Base-by-base conservation (phyloP, 1,140 invertebrate genomes). In the Trichogramma pretiosum region DNA sequence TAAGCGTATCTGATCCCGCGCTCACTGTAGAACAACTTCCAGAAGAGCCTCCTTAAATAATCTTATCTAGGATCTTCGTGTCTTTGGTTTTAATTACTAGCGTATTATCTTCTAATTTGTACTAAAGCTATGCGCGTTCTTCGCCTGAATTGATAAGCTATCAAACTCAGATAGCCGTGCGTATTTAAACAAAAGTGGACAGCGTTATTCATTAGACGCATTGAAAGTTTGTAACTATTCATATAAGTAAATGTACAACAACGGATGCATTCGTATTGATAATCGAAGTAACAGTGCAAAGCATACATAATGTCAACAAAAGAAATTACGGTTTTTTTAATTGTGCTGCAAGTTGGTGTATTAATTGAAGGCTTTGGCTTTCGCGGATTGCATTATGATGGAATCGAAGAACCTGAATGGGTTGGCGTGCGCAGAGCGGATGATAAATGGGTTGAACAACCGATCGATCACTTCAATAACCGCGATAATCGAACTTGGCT, bases 381-480 rank as follows among this genome's bases (percentile, higher is more conserved):
- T 47, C 61, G 48, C n/a, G 59, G 60, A 32, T 62, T 64, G 11
- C 53, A 53, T 37, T 64, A 50, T 21, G 41, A 51, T 11, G 57
- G 62, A 21, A 37, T 58, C 23, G 48, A 56, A 21, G 57, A 58
- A 13, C 60, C 56, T 9, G 22, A n/a, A 9, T 56, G 52, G 49
- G 49, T 42, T 49, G 46, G 52, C 28, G 13, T 46, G 21, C 24
- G 37, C 36, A 30, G 1, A 14, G 16, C 37, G 41, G 23, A 19
- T 24, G 46, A 61, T 18, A 43, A 46, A 46, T 83, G 75, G 75
- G 76, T 83, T 30, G 57, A 55, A 2, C 81, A 84, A 65, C 73
- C 70, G 28, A 53, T 87, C 16, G 83, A 88, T 63, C 80, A 89
- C 64, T 88, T 85, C 55, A 78, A 86, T 64, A 73, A 77, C 7